These are phyloP conservation scores for Brevimyrus niger DNA, from an alignment of 2,113 vertebrate species.

Conservation along the genomic window DNA sequence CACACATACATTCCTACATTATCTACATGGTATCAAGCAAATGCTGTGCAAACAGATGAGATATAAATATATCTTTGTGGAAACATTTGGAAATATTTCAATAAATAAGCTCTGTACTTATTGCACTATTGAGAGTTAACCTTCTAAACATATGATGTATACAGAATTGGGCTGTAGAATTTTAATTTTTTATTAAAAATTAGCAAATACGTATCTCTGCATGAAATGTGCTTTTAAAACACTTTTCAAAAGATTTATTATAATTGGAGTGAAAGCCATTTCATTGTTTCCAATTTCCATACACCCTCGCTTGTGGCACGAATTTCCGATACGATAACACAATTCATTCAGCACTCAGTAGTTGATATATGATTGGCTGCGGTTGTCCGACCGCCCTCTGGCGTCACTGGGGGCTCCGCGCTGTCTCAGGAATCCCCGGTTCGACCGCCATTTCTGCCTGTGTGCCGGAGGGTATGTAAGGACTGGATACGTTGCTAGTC, in stretches of 20 bases:
- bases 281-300: background rate
- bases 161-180: background rate
- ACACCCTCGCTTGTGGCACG: background rate
- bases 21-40: background rate
- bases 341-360: background rate
- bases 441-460: constrained; percentile 37
- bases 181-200: background rate
- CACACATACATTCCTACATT: background rate
- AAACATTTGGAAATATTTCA: background rate
- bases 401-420: constrained; percentile 37
- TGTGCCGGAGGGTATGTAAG: background rate
- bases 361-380: constrained; percentile 22
- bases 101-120: background rate
- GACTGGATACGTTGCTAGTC: background rate
- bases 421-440: background rate
- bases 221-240: background rate
- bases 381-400: constrained; percentile 29
- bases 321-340: background rate
- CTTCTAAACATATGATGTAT: background rate
- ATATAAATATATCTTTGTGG: background rate
- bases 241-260: background rate
- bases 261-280: background rate
- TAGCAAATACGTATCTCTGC: background rate
- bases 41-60: background rate
- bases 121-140: background rate